Evolutionary conservation across 30 jellyfish, hydroid and myxozoan genomes (phyloP).

Genomic region (Chironex yamaguchii): DNA sequence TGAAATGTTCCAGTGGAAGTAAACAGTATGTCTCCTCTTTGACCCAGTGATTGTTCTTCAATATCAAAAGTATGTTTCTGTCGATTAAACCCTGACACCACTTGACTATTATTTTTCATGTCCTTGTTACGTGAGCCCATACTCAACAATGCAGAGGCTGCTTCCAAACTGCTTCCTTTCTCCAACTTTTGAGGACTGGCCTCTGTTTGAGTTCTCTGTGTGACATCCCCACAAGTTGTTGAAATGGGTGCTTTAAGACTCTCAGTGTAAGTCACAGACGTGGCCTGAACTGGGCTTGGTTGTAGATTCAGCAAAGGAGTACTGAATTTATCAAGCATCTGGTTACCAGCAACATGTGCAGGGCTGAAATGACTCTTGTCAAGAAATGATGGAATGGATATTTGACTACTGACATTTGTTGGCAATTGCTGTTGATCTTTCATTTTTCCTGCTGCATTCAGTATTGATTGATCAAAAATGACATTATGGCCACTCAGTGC

Average conservation of each 20-base stretch:
- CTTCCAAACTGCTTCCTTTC: conserved; percentile 69
- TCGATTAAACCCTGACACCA: conserved; percentile 55
- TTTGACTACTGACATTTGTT: neutral
- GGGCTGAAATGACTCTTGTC: neutral
- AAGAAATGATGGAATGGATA: neutral
- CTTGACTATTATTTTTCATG: conserved; percentile 49
- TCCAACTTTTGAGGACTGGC: neutral
- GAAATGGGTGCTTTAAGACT: neutral
- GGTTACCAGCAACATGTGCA: neutral
- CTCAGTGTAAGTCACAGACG: neutral
- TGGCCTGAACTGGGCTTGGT: neutral
- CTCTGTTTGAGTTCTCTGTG: neutral
- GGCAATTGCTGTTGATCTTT: neutral
- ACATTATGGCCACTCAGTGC: neutral
- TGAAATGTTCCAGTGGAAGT: conserved; percentile 82
- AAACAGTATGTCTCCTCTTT: conserved; percentile 65
- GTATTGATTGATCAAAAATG: neutral
- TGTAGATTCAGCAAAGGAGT: neutral
- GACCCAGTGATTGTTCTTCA: conserved; percentile 59
- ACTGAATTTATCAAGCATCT: neutral
- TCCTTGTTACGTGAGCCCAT: conserved; percentile 82
- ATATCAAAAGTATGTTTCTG: conserved; percentile 61
- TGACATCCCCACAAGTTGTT: neutral
- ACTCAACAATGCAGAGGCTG: conserved; percentile 93
- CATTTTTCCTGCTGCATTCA: neutral